Percentiles rank a stretch among this genome's conserved stretches.
Conservation (phyloP, 2,113 vertebrate genomes). For the Bubalus kerabau region DNA sequence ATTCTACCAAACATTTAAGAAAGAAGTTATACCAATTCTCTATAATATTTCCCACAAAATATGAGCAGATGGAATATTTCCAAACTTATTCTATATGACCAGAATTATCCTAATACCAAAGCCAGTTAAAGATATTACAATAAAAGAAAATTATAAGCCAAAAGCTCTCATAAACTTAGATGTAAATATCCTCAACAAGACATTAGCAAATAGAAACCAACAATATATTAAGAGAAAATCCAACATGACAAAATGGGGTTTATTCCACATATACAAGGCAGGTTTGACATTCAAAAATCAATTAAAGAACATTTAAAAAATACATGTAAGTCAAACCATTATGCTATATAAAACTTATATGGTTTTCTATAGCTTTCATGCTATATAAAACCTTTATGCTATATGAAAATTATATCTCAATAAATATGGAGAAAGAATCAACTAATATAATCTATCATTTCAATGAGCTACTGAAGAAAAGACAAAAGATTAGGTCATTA, state of each 20-base stretch:
- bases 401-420: not conserved
- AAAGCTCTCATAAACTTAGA: not conserved
- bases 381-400: not conserved
- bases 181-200: not conserved
- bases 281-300: not conserved
- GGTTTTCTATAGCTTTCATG: not conserved
- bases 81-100: not conserved
- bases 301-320: not conserved
- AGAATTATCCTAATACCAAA: not conserved
- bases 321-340: not conserved
- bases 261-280: not conserved
- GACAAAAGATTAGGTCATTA: not conserved
- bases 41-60: not conserved
- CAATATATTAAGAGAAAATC: not conserved
- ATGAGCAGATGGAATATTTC: not conserved
- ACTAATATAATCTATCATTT: not conserved
- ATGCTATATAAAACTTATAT: not conserved
- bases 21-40: not conserved
- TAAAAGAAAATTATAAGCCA: not conserved
- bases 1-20: not conserved
- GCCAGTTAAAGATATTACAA: not conserved
- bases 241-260: not conserved
- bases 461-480: not conserved
- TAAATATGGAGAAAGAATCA: not conserved
- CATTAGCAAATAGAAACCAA: not conserved